Base-by-base conservation (phyloP, 1,140 invertebrate genomes). In the Drosophila elegans region DNA sequence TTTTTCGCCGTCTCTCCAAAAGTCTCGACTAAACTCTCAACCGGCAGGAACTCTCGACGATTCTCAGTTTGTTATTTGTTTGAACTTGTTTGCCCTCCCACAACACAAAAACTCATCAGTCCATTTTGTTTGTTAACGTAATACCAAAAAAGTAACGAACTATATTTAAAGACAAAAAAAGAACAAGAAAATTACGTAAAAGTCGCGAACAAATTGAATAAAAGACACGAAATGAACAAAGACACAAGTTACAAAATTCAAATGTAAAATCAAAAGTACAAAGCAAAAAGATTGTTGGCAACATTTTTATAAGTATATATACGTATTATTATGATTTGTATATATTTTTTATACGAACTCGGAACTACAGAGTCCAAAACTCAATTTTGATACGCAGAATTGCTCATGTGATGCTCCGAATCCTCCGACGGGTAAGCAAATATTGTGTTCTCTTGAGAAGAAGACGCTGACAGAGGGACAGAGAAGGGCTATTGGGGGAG, bases 321-420 rank as follows among this genome's bases (percentile, higher is more conserved):
- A 78, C 69, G 83, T 85, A 83, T 81, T 81, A 88, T 88, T 89
- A 89, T 88, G 74, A 88, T 88, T 88, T 88, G 79, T 89, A 88
- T 83, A 89, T 80, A 90, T 89, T 89, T 89, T 89, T 90, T 89
- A 89, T 89, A 89, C 85, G 69, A 88, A 81, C 73, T 88, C 78
- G 41, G 64, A 74, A 56, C 57, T 53, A 61, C 42, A 64, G 41
- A 49, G 52, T 48, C 46, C 51, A 55, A 51, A 67, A 60, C 51
- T 67, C 77, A 69, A 79, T 83, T 83, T 74, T 83, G 81, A 63
- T 75, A 63, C 64, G 64, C 68, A 78, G 55, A 81, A 66, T 68
- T 60, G 69, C 55, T 62, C 76, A 79, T 68, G 84, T 84, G 80
- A 86, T 88, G 83, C 84, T 83, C 71, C 74, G 76, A 83, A 63